Percentiles rank a stretch among this genome's conserved stretches.
Evolutionary conservation across 1,140 invertebrate species (phyloP).

Genomic region (Drosophila simulans): DNA sequence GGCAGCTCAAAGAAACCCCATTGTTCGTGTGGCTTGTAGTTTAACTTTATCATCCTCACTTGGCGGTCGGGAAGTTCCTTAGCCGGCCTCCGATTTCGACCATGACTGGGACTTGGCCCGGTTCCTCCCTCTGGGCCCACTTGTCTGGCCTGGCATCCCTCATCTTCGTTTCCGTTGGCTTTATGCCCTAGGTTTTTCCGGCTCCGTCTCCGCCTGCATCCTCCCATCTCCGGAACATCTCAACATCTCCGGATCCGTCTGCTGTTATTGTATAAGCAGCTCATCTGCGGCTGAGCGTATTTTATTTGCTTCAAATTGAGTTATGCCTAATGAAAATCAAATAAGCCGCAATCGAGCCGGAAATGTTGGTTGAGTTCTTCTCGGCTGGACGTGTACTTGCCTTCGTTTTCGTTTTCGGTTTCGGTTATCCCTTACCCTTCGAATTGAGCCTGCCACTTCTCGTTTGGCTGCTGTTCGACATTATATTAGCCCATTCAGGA

Average conservation of each 20-base stretch:
- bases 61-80: constrained; percentile 61
- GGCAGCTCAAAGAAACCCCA: constrained; percentile 30
- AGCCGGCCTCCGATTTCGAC: constrained; percentile 23
- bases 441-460: constrained; percentile 27
- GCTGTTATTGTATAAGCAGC: constrained; percentile 75
- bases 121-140: constrained; percentile 29
- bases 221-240: constrained; percentile 7
- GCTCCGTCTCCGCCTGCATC: constrained; percentile 6
- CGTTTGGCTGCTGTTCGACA: constrained; percentile 25
- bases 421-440: neutral
- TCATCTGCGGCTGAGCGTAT: constrained; percentile 80
- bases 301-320: constrained; percentile 83
- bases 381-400: constrained; percentile 25
- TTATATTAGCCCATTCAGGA: constrained; percentile 42
- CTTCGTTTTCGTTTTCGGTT: neutral
- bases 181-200: constrained; percentile 54
- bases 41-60: constrained; percentile 80
- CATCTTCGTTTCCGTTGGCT: constrained; percentile 68
- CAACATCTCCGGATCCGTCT: constrained; percentile 23
- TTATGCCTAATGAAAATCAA: constrained; percentile 84
- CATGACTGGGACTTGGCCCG: constrained; percentile 9
- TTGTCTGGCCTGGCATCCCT: constrained; percentile 30
- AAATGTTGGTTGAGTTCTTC: constrained; percentile 54
- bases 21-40: constrained; percentile 72
- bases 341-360: constrained; percentile 82